Base-by-base conservation (phyloP, 2,113 vertebrate genomes). In the Alethe diademata region DNA sequence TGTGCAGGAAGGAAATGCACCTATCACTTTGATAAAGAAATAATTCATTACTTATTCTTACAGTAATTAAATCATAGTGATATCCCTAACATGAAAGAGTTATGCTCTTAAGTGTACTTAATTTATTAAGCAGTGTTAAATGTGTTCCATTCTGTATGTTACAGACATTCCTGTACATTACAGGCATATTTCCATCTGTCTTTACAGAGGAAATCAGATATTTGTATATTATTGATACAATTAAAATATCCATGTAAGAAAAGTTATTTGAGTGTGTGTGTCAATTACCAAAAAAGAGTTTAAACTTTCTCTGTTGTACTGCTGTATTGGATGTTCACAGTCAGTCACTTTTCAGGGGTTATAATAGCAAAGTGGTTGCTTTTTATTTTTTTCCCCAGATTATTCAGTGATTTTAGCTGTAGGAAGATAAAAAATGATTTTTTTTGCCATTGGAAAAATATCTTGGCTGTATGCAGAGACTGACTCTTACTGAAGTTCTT, bases 251-350 rank as follows among this genome's bases (percentile, higher is more conserved):
- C 0, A 0, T 82, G 11, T 53, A 33, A 40, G 57, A 67, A 71
- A 64, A 56, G 26, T 28, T 58, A 15, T n/a, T 29, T 29, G 8
- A 29, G 3, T 31, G 7, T 42, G 5, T 29, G 6, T 33, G 18
- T 72, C 36, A 70, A 20, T 29, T 78, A 66, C 4, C 4, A 35
- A 51, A 67, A 53, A 57, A 11, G 16, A 66, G 4, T 53, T 47
- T 47, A 45, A 58, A 1, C 1, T 62, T 88, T 82, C 29, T 81
- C 13, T 56, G 1, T 42, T 45, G 4, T 40, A 24, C 13, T 67
- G 24, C 4, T 1, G 4, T 23, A 20, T 17, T 58, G 74, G 18
- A 23, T 19, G 5, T 24, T 11, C 6, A 28, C 1, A 35, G 9
- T 3, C 14, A 19, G 12, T 88, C 12, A 33, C 9, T 43, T 86